A percentile compares a stretch with the other conserved stretches of the same genome.
Evolutionary conservation across 2,888 invertebrate genomes (phyloP).

Genomic region (Stictocephala bisonia): DNA sequence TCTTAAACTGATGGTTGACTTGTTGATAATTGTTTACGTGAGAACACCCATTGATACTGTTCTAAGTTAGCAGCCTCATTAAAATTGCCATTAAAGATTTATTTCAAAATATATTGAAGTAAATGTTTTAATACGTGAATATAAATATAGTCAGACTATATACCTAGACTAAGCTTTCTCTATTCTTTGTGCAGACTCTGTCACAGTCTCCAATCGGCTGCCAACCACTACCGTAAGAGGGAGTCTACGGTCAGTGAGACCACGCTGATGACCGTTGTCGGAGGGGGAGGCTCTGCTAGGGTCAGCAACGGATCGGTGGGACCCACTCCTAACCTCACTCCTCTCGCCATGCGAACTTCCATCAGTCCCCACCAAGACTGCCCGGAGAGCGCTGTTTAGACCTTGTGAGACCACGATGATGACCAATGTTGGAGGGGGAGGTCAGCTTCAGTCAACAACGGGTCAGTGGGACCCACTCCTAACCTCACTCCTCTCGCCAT

Average conservation of each 20-base stretch:
- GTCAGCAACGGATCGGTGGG: constrained; percentile 42
- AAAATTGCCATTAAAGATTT: no score
- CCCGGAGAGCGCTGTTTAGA: constrained; percentile 44
- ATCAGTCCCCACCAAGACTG: constrained; percentile 51
- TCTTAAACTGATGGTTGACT: no score
- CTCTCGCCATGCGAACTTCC: constrained; percentile 21
- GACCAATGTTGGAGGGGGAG: background rate
- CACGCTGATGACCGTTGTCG: constrained; percentile 57
- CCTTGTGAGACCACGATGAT: background rate
- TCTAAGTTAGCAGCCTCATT: no score
- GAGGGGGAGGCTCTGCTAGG: constrained; percentile 23
- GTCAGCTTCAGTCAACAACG: constrained; percentile 22
- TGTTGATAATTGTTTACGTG: no score
- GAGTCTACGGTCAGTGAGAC: constrained; percentile 57
- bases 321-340: background rate
- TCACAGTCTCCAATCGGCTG: constrained; percentile 28
- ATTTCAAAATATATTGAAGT: no score
- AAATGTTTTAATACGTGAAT: no score
- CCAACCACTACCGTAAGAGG: constrained; percentile 45
- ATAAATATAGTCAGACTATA: no score
- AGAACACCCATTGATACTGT: no score
- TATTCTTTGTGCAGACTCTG: constrained; percentile 22
- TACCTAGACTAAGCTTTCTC: no score
- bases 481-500: constrained; percentile 10
- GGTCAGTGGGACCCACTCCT: constrained; percentile 9